Conservation (phyloP, 2,888 invertebrate species). For the Plebejus anna region DNA sequence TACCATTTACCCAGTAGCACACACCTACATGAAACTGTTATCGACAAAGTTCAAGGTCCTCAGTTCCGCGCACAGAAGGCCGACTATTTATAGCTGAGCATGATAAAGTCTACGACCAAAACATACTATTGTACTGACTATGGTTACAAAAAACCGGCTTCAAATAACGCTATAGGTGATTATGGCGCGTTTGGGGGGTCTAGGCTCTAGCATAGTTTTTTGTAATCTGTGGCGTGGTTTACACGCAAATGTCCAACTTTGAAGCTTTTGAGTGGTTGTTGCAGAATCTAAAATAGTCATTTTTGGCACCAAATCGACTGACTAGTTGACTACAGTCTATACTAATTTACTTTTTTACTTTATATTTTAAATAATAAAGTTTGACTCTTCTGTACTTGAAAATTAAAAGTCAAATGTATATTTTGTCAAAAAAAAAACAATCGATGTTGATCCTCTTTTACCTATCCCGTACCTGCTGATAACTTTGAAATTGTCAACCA, state of each 20-base stretch:
- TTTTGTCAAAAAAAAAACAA: neutral
- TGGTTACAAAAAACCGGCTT: neutral
- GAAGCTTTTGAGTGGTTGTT: too few relatives aligned
- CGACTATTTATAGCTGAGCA: neutral
- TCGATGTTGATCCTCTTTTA: neutral
- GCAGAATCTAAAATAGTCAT: too few relatives aligned
- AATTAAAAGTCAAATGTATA: neutral
- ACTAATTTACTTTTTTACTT: too few relatives aligned
- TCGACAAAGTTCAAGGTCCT: conserved; percentile 16
- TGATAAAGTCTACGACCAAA: neutral
- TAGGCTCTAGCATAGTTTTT: neutral
- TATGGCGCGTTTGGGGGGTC: neutral
- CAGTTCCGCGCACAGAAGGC: conserved; percentile 8
- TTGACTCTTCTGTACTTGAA: neutral
- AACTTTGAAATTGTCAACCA: conserved; percentile 4
- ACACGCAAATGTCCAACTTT: neutral
- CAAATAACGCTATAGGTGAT: neutral
- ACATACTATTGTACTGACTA: neutral
- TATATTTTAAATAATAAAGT: too few relatives aligned
- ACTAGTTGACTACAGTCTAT: too few relatives aligned
- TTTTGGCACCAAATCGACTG: too few relatives aligned
- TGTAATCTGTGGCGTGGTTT: neutral
- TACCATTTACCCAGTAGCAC: neutral
- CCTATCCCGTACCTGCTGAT: neutral
- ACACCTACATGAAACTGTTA: conserved; percentile 6